phyloP scores from a whole-genome alignment of 64 coral and sea anemone genomes.

The Stichodactyla mertensii region DNA sequence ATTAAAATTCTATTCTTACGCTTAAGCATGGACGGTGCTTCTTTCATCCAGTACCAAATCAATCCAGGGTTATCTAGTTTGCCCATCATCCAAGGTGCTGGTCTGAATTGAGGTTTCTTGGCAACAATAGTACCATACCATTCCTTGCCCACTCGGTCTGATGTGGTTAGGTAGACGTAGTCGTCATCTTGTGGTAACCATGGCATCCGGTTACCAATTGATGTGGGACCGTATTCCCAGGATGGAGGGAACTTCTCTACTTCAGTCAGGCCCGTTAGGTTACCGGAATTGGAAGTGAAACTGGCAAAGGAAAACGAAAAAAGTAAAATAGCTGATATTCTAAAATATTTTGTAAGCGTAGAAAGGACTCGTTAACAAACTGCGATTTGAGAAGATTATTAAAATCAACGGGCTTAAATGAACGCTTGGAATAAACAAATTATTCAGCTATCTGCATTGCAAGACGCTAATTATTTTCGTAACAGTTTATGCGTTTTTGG shows the following conservation, averaged over 20 bases:
- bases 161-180: slow-evolving; percentile 56
- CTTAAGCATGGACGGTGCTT: slow-evolving; percentile 61
- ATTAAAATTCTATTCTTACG: slow-evolving; percentile 28
- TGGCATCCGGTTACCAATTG: slow-evolving; percentile 66
- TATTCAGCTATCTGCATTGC: too few species aligned
- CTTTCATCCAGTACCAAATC: slow-evolving; percentile 94
- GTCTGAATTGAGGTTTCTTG: slow-evolving; percentile 25
- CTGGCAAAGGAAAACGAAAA: slow-evolving; percentile 6
- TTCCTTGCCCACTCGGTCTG: slow-evolving; percentile 30
- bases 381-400: too few species aligned
- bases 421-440: too few species aligned
- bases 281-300: slow-evolving; percentile 39
- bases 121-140: slow-evolving; percentile 67
- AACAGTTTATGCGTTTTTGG: too few species aligned
- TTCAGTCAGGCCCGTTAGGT: slow-evolving; percentile 37
- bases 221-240: slow-evolving; percentile 59
- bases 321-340: neutral
- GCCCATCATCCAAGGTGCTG: slow-evolving; percentile 60
- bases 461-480: too few species aligned
- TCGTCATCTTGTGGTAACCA: slow-evolving; percentile 47
- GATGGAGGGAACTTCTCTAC: slow-evolving; percentile 63
- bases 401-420: too few species aligned
- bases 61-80: slow-evolving; percentile 51
- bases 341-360: too few species aligned
- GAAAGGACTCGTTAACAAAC: too few species aligned